These are phyloP conservation scores for Neoscelio sp. DNA, from an alignment of 2,888 invertebrate genomes.

Conservation along the genomic window DNA sequence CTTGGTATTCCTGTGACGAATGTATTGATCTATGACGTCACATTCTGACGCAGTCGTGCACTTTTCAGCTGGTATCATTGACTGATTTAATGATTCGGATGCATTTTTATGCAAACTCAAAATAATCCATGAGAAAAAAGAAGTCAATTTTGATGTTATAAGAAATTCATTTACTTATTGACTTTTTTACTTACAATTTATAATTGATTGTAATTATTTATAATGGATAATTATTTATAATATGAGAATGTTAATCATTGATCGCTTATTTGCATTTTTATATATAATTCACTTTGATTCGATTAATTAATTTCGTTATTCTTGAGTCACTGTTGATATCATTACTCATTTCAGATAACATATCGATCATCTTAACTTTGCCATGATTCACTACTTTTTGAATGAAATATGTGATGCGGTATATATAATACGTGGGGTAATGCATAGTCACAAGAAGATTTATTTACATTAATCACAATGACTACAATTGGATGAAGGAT, in stretches of 20 bases:
- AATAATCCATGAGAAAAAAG: too few species aligned
- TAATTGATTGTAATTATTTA: too few species aligned
- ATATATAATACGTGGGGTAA: background rate
- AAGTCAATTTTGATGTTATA: too few species aligned
- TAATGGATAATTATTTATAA: too few species aligned
- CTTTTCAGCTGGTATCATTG: constrained; percentile 62
- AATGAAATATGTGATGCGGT: constrained; percentile 26
- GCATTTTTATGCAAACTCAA: too few species aligned
- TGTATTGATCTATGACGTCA: constrained; percentile 72
- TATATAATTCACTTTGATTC: background rate
- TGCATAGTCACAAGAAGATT: background rate
- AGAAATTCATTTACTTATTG: too few species aligned
- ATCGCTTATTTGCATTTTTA: too few species aligned
- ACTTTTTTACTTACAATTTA: too few species aligned
- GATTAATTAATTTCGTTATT: constrained; percentile 3
- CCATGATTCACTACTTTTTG: constrained; percentile 33
- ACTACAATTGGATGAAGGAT: too few species aligned
- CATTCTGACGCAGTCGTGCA: constrained; percentile 64
- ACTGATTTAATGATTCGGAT: constrained; percentile 35
- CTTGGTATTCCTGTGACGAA: constrained; percentile 65
- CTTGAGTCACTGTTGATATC: constrained; percentile 14
- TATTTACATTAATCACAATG: background rate
- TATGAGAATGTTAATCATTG: too few species aligned
- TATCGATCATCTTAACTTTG: constrained; percentile 5
- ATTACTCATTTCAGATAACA: constrained; percentile 39